Percentiles rank a stretch among this genome's conserved stretches.
These are phyloP conservation scores for Acanthopleura granulata DNA, from an alignment of 2,888 invertebrate genomes.

Conservation along the genomic window DNA sequence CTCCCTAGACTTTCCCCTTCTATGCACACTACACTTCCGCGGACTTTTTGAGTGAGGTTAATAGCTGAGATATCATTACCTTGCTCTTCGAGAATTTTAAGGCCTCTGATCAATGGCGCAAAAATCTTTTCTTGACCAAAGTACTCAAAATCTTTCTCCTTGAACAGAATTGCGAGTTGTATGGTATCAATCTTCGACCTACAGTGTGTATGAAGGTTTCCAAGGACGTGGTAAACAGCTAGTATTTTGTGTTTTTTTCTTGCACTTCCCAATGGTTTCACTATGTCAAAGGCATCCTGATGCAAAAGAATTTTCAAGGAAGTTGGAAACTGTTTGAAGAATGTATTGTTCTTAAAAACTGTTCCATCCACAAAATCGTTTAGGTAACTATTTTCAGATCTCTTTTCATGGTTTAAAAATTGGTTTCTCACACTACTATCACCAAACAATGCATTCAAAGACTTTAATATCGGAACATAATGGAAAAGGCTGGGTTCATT, in stretches of 20 bases:
- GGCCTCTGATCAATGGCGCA: background rate
- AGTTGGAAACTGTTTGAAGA: background rate
- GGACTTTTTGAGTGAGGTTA: background rate
- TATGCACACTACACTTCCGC: background rate
- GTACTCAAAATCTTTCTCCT: background rate
- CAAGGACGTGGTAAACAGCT: background rate
- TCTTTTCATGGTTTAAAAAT: background rate
- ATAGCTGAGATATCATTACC: background rate
- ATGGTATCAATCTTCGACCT: background rate
- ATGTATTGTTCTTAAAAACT: background rate
- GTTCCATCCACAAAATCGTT: conserved; percentile 7
- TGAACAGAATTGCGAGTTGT: background rate
- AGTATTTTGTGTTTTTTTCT: conserved; percentile 12
- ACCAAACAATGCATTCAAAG: background rate
- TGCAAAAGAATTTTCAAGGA: background rate
- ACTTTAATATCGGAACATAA: conserved; percentile 20
- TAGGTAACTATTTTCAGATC: background rate
- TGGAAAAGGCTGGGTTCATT: conserved; percentile 14
- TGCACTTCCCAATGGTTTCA: conserved; percentile 2
- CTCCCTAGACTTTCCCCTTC: conserved; percentile 19
- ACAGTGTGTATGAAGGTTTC: background rate
- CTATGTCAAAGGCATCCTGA: background rate
- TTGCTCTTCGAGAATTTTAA: background rate
- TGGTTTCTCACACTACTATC: background rate
- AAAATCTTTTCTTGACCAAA: background rate